Conservation (phyloP, 2,888 invertebrate species). For the Oxycera nigricornis region DNA sequence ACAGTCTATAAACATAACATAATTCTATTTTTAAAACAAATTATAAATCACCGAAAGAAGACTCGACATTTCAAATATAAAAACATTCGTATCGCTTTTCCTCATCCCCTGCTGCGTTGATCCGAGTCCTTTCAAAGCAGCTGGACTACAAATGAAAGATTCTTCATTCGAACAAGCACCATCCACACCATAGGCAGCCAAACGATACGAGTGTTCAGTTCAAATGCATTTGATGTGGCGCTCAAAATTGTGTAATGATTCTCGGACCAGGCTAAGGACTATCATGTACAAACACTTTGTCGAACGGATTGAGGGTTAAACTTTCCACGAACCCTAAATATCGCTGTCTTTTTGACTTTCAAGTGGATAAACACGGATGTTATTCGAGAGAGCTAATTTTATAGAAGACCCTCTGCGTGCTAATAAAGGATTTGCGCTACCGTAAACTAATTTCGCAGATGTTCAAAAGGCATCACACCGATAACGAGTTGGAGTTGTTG, state of each 20-base stretch:
- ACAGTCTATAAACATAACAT: too few relatives aligned
- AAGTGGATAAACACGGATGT: constrained; percentile 50
- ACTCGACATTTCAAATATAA: too few relatives aligned
- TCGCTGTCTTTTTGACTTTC: constrained; percentile 49
- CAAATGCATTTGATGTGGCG: constrained; percentile 31
- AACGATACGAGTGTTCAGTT: not conserved
- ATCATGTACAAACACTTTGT: constrained; percentile 38
- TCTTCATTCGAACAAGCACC: not conserved
- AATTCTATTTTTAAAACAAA: too few relatives aligned
- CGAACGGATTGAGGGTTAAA: constrained; percentile 10
- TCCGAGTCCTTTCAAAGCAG: not conserved
- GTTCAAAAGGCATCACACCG: constrained; percentile 39
- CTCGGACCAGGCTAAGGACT: constrained; percentile 8
- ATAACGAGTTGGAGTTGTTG: not conserved
- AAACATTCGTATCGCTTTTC: constrained; percentile 1
- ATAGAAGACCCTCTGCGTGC: constrained; percentile 46
- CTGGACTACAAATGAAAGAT: constrained; percentile 26
- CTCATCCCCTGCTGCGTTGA: constrained; percentile 23
- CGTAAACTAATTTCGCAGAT: constrained; percentile 46
- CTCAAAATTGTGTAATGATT: constrained; percentile 13
- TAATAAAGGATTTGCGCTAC: constrained; percentile 51
- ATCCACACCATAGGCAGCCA: not conserved
- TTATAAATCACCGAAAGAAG: too few relatives aligned
- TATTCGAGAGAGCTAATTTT: constrained; percentile 50
- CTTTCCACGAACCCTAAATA: constrained; percentile 29